These are phyloP conservation scores for Pantherophis alleghaniensis DNA, from an alignment of 2,797 vertebrate genomes.

Conservation along the genomic window DNA sequence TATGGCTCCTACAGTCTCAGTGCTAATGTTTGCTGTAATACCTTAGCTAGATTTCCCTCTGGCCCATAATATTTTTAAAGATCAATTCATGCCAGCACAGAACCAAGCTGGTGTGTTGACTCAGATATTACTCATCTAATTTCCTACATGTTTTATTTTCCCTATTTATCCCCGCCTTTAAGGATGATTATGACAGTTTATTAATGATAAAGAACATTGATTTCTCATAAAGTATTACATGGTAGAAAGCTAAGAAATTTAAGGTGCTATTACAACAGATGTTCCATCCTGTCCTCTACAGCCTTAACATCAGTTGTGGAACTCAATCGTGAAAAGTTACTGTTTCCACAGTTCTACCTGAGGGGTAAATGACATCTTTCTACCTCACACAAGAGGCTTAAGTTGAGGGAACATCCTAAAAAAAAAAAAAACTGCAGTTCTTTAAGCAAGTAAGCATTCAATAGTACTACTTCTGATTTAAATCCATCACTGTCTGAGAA, in stretches of 20 bases:
- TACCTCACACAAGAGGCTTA: slow-evolving; percentile 50
- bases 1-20: neutral
- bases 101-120: neutral
- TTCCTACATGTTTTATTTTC: neutral
- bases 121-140: neutral
- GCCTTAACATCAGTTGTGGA: neutral
- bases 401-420: neutral
- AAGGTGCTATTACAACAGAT: neutral
- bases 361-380: neutral
- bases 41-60: neutral
- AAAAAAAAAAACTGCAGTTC: slow-evolving; percentile 8
- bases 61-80: neutral
- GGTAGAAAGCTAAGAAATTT: neutral
- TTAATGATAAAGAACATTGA: slow-evolving; percentile 35
- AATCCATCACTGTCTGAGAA: neutral
- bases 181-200: neutral
- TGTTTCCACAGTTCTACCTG: neutral
- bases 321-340: neutral
- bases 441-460: slow-evolving; percentile 8
- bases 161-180: neutral
- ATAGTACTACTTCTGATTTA: neutral
- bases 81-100: neutral
- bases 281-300: neutral
- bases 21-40: neutral
- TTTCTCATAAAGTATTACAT: slow-evolving; percentile 34